A percentile compares a stretch with the other conserved stretches of the same genome.
phyloP scores from a whole-genome alignment of 2,797 vertebrate genomes.

The Betta splendens region DNA sequence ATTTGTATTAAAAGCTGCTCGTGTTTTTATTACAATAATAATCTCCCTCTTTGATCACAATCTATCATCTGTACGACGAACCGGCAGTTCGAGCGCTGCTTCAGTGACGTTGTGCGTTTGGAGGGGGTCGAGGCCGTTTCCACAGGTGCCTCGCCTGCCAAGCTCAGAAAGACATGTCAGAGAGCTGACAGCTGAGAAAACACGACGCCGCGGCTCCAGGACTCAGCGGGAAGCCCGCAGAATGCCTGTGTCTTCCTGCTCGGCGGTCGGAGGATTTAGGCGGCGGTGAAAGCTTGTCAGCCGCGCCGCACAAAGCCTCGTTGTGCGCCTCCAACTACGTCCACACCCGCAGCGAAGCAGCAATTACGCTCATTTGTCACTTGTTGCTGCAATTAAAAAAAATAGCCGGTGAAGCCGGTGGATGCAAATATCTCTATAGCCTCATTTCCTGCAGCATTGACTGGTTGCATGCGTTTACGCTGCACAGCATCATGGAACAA shows the following conservation, averaged over 20 bases:
- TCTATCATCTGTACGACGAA: constrained; percentile 42
- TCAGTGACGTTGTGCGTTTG: constrained; percentile 45
- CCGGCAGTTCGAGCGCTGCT: constrained; percentile 16
- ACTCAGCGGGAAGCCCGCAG: constrained; percentile 55
- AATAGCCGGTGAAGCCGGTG: not conserved
- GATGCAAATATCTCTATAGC: not conserved
- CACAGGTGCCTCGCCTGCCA: constrained; percentile 48
- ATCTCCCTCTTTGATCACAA: constrained; percentile 30
- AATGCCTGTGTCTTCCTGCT: constrained; percentile 73
- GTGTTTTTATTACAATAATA: too few species aligned
- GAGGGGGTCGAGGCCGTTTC: constrained; percentile 50
- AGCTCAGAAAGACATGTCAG: constrained; percentile 62
- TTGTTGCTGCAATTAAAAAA: constrained; percentile 12
- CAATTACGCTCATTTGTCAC: constrained; percentile 14
- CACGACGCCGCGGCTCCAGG: constrained; percentile 48
- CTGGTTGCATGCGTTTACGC: too few species aligned
- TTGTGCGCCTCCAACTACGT: constrained; percentile 40
- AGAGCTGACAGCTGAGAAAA: constrained; percentile 69
- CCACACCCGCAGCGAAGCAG: constrained; percentile 19
- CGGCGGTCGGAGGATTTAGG: constrained; percentile 72
- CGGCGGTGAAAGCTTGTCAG: constrained; percentile 74
- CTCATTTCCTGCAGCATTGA: too few species aligned
- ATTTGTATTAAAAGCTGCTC: too few species aligned
- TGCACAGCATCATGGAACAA: too few species aligned
- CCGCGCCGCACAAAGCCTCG: constrained; percentile 52